A percentile compares a stretch with the other conserved stretches of the same genome.
Evolutionary conservation across 1,140 invertebrate species (phyloP).

Genomic region (Drosophila ogumai): DNA sequence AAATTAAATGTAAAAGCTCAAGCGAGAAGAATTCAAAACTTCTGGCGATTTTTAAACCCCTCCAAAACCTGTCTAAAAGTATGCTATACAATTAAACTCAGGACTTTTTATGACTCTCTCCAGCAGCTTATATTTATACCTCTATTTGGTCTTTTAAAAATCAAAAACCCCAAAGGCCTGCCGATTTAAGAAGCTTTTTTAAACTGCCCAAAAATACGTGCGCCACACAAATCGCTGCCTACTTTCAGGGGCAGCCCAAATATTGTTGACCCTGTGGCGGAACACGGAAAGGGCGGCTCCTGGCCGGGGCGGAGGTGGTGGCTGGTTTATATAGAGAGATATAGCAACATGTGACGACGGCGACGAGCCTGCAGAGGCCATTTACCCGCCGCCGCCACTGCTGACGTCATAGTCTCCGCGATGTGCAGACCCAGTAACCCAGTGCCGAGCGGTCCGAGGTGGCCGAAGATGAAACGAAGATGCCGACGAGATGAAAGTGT

Average conservation of each 20-base stretch:
- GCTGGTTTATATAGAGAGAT: constrained; percentile 19
- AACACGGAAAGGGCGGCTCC: constrained; percentile 1
- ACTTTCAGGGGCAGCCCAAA: constrained; percentile 59
- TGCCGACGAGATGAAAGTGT: neutral
- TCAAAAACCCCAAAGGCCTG: neutral
- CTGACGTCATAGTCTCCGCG: constrained; percentile 73
- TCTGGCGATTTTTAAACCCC: neutral
- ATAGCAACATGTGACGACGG: constrained; percentile 73
- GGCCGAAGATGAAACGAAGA: constrained; percentile 23
- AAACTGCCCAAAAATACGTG: constrained; percentile 1
- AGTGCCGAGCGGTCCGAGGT: constrained; percentile 33
- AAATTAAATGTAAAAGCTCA: neutral
- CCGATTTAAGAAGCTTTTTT: neutral
- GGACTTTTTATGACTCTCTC: neutral
- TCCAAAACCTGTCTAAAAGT: neutral
- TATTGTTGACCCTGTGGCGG: constrained; percentile 27
- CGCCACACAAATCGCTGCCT: constrained; percentile 29
- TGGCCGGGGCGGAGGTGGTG: constrained; percentile 12
- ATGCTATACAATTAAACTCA: neutral
- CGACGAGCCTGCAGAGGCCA: constrained; percentile 68
- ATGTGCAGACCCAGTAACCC: constrained; percentile 63
- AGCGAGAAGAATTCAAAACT: neutral
- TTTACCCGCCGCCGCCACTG: constrained; percentile 71
- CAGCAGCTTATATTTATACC: no score
- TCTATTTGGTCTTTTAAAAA: neutral